phyloP scores from a whole-genome alignment of 2,888 invertebrate species.

The Chrysopilus asiliformis region DNA sequence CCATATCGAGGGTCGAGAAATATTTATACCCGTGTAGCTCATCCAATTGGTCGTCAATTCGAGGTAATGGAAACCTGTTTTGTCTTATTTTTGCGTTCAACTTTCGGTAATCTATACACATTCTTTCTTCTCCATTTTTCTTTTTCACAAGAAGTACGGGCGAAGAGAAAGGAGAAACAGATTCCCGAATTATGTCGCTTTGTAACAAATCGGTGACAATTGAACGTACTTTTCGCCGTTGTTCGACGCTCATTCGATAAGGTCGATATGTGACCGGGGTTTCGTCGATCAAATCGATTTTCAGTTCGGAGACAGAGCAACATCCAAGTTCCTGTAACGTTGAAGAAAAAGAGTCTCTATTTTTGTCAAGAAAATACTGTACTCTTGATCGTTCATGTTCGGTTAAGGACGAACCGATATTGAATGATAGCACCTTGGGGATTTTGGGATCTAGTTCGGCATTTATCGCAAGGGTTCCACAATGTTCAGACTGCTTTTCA shows the following conservation, averaged over 20 bases:
- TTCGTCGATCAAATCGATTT: no score
- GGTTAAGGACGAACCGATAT: no score
- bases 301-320: no score
- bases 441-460: neutral
- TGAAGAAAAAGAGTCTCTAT: no score
- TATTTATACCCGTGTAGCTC: constrained; percentile 8
- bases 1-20: constrained; percentile 5
- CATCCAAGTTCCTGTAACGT: no score
- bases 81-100: constrained; percentile 18
- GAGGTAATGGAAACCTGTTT: no score
- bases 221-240: no score
- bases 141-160: constrained; percentile 17
- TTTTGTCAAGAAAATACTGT: no score
- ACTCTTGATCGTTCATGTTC: no score
- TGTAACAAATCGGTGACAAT: constrained; percentile 6
- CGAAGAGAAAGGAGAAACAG: neutral
- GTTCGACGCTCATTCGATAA: no score
- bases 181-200: neutral
- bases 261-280: no score
- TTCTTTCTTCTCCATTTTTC: constrained; percentile 18
- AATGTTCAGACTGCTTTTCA: neutral
- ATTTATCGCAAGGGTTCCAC: neutral
- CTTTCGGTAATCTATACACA: constrained; percentile 22
- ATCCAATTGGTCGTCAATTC: no score
- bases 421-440: neutral